Base-by-base conservation (phyloP, 2,797 vertebrate genomes). In the Champsocephalus gunnari region DNA sequence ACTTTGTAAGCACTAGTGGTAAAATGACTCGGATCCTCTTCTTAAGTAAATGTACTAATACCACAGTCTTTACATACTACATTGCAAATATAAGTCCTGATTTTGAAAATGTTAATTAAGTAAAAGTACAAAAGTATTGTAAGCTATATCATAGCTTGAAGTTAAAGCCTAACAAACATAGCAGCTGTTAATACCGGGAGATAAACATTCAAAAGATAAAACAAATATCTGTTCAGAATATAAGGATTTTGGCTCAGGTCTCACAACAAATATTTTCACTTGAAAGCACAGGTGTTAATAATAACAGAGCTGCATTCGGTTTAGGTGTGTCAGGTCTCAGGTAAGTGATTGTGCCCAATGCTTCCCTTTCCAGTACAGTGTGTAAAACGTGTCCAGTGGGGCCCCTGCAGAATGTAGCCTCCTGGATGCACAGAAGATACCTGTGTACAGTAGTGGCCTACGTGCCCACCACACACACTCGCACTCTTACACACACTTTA, bases 281-380 rank as follows among this genome's bases (percentile, higher is more conserved):
- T 12, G 5, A 28, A 53, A 16, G 12, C 57, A 24, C 47, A 65
- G 16, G 49, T 43, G 19, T 43, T 1, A 43, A 0, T 44, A 43
- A 12, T 48, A 13, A 19, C 0, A 0, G 17, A 24, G 66, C 71
- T 13, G 63, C 54, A 5, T 77, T 53, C 79, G 44, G 16, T 72
- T 51, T 50, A 47, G 13, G 1, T 1, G 57, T 32, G 24, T 9
- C 41, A 2, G 5, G 1, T 5, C 34, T 21, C 3, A 16, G 12
- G 11, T n/a, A 3, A 38, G 34, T 38, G 34, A 38, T 38, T 45
- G n/a, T 4, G 13, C 21, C 24, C 2, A 17, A n/a, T 14, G 10
- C 13, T 12, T 2, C 5, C 8, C 38, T 59, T 24, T n/a, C 28
- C 21, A 24, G 34, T 4, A n/a, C 1, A 47, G 14, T 66, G 34